These are phyloP conservation scores for Ferdinandea cuprea DNA, from an alignment of 2,888 invertebrate species.

Conservation along the genomic window DNA sequence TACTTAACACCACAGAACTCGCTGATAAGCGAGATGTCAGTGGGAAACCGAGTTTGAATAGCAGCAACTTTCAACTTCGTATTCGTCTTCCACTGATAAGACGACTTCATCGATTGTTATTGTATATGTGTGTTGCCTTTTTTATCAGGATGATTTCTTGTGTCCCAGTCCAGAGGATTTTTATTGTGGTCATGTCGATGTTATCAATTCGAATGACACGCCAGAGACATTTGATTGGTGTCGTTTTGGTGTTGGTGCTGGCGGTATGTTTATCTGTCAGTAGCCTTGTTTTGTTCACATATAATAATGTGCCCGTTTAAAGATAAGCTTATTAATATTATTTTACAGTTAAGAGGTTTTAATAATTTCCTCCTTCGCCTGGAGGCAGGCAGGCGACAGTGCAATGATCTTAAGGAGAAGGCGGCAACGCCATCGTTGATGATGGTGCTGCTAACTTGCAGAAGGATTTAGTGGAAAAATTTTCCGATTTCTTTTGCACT, in stretches of 20 bases:
- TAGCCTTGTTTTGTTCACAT: conserved; percentile 67
- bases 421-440: conserved; percentile 27
- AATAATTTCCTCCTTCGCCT: conserved; percentile 6
- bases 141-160: conserved; percentile 42
- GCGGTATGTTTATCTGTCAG: conserved; percentile 45
- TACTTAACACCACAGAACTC: conserved; percentile 14
- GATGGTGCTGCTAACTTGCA: conserved; percentile 37
- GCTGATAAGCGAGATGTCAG: conserved; percentile 67
- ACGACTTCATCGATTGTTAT: conserved; percentile 6
- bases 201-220: conserved; percentile 16
- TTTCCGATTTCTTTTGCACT: conserved; percentile 20
- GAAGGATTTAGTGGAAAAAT: conserved; percentile 55
- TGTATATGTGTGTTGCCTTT: conserved; percentile 27
- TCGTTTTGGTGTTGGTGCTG: not conserved
- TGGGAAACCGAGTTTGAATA: conserved; percentile 67
- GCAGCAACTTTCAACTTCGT: conserved; percentile 42
- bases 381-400: conserved; percentile 15
- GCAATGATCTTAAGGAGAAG: conserved; percentile 57
- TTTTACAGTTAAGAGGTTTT: conserved; percentile 42
- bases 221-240: not conserved
- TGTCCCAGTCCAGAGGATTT: conserved; percentile 31
- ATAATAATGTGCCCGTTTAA: conserved; percentile 57
- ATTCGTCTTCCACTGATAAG: conserved; percentile 54
- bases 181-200: conserved; percentile 33
- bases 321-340: conserved; percentile 69